Conservation (phyloP, 2,797 vertebrate genomes). For the Fratercula arctica region DNA sequence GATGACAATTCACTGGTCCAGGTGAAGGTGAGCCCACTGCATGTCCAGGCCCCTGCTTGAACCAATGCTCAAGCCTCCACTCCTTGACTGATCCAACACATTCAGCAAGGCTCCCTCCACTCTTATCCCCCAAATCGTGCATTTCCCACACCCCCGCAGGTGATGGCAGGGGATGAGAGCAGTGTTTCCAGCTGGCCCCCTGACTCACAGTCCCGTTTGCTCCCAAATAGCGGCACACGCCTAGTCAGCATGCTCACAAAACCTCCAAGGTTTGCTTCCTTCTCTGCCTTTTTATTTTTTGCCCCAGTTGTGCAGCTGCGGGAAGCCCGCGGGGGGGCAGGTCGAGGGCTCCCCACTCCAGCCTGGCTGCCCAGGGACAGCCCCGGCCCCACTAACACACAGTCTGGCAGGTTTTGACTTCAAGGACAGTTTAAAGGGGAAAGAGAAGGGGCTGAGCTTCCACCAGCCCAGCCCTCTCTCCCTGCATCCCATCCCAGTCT, state of each 20-base stretch:
- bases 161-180: conserved; percentile 23
- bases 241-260: neutral
- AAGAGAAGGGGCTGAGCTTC: neutral
- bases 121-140: neutral
- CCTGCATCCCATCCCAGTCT: neutral
- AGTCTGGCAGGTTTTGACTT: neutral
- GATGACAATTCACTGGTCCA: neutral
- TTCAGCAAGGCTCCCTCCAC: neutral
- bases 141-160: neutral
- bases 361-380: neutral
- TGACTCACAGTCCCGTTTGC: neutral
- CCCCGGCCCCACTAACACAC: neutral
- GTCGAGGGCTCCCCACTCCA: neutral
- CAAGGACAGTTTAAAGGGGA: neutral
- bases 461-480: neutral
- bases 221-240: neutral
- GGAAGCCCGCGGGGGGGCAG: neutral
- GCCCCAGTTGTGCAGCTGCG: accelerated
- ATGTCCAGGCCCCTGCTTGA: neutral
- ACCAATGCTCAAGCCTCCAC: neutral
- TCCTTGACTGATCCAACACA: neutral
- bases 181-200: neutral
- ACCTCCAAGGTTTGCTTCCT: neutral
- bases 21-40: neutral
- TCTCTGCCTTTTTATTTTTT: neutral